These are phyloP conservation scores for Sparus aurata DNA, from an alignment of 2,797 vertebrate genomes.

Conservation along the genomic window DNA sequence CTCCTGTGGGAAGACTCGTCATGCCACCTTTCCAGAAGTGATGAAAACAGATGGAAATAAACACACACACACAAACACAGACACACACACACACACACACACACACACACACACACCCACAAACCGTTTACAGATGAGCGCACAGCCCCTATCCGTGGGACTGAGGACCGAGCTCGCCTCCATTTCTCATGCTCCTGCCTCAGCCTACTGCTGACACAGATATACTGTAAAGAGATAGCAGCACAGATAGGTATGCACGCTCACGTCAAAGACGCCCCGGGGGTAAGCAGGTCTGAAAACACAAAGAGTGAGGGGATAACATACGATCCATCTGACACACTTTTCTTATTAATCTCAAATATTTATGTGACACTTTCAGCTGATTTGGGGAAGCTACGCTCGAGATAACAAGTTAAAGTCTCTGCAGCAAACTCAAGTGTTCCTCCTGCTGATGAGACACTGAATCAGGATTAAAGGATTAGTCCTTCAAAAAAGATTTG, in stretches of 20 bases:
- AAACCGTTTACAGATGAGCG: conserved; percentile 72
- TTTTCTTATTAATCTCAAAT: conserved; percentile 57
- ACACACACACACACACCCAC: conserved; percentile 38
- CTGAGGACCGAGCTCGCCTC: conserved; percentile 77
- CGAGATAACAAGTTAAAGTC: conserved; percentile 46
- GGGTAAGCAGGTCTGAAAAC: conserved; percentile 56
- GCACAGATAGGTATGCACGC: conserved; percentile 72
- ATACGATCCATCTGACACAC: conserved; percentile 32
- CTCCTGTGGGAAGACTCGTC: conserved; percentile 78
- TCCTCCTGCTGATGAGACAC: conserved; percentile 58
- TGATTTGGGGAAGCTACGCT: conserved; percentile 38
- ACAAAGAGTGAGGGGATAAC: conserved; percentile 44
- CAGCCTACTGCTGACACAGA: conserved; percentile 81
- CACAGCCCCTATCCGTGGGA: conserved; percentile 75
- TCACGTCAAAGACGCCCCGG: conserved; percentile 62
- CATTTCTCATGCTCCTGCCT: conserved; percentile 80
- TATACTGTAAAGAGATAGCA: conserved; percentile 77
- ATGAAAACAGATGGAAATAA: conserved; percentile 75
- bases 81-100: conserved; percentile 44
- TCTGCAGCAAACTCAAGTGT: conserved; percentile 57
- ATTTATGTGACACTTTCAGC: conserved; percentile 51
- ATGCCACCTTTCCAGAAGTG: conserved; percentile 77
- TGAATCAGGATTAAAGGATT: conserved; percentile 68
- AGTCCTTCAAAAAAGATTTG: conserved; percentile 59
- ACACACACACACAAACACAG: conserved; percentile 47